These are phyloP conservation scores for Hypolimnas misippus DNA, from an alignment of 2,888 invertebrate species.

Conservation along the genomic window DNA sequence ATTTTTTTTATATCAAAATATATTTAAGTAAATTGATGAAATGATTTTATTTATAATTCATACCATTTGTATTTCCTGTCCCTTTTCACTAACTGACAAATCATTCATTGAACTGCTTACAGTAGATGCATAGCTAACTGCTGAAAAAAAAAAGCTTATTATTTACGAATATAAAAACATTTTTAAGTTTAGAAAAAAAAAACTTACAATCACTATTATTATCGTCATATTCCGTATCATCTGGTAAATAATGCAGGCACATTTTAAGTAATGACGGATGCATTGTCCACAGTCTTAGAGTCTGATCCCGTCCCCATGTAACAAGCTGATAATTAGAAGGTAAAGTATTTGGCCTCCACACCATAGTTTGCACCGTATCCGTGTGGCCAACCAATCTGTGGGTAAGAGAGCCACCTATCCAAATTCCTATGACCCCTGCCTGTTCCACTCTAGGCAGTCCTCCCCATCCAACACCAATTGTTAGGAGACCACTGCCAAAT, in stretches of 20 bases:
- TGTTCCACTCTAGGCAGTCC: slow-evolving; percentile 91
- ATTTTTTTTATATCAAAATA: not conserved
- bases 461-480: slow-evolving; percentile 96
- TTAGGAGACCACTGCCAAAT: slow-evolving; percentile 95
- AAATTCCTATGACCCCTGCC: slow-evolving; percentile 83
- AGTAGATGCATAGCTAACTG: slow-evolving; percentile 74
- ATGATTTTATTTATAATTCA: slow-evolving; percentile 33
- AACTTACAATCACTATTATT: slow-evolving; percentile 77
- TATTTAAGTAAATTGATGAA: not conserved
- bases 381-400: slow-evolving; percentile 97
- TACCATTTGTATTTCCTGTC: slow-evolving; percentile 74
- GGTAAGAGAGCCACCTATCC: slow-evolving; percentile 87
- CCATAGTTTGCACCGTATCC: slow-evolving; percentile 97
- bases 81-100: slow-evolving; percentile 62
- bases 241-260: slow-evolving; percentile 87
- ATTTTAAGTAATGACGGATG: slow-evolving; percentile 93
- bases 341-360: slow-evolving; percentile 91
- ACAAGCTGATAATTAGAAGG: slow-evolving; percentile 91
- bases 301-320: slow-evolving; percentile 98
- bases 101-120: slow-evolving; percentile 73
- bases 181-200: not conserved
- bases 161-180: slow-evolving; percentile 1
- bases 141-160: slow-evolving; percentile 61
- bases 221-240: slow-evolving; percentile 84
- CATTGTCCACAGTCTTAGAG: slow-evolving; percentile 94